Conservation (phyloP, 2,888 invertebrate genomes). For the Horisme vitalbata region DNA sequence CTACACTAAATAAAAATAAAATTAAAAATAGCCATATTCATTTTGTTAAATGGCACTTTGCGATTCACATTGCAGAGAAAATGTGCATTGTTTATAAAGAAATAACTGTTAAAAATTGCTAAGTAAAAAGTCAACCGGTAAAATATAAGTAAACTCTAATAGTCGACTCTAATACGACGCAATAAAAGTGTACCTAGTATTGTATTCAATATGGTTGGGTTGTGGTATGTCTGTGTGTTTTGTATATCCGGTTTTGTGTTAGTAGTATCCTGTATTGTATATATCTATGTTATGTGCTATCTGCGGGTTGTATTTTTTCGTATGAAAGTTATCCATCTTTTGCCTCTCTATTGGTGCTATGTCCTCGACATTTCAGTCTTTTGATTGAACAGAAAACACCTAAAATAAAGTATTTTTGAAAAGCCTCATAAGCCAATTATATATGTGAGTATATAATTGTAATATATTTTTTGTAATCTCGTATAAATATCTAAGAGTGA, state of each 20-base stretch:
- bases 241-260: conserved; percentile 38
- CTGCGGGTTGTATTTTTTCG: conserved; percentile 55
- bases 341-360: conserved; percentile 70
- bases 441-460: conserved; percentile 72
- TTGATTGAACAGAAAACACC: conserved; percentile 70
- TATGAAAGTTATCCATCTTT: conserved; percentile 46
- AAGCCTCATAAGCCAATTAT: conserved; percentile 81
- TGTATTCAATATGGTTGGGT: conserved; percentile 11
- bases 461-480: conserved; percentile 77
- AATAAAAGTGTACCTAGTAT: conserved; percentile 10
- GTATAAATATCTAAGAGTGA: conserved; percentile 81
- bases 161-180: conserved; percentile 14
- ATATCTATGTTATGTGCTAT: conserved; percentile 51
- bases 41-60: conserved; percentile 74
- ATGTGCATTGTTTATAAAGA: conserved; percentile 39
- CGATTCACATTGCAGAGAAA: conserved; percentile 64
- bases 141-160: too few species aligned
- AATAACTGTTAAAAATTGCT: conserved; percentile 21
- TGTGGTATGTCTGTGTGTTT: conserved; percentile 19
- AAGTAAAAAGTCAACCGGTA: too few species aligned
- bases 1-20: conserved; percentile 59
- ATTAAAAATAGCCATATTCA: conserved; percentile 72
- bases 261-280: conserved; percentile 24
- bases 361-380: conserved; percentile 72
- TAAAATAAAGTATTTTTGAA: conserved; percentile 69